A percentile compares a stretch with the other conserved stretches of the same genome.
Conservation (phyloP, 2,888 invertebrate genomes). For the Craniophora ligustri region DNA sequence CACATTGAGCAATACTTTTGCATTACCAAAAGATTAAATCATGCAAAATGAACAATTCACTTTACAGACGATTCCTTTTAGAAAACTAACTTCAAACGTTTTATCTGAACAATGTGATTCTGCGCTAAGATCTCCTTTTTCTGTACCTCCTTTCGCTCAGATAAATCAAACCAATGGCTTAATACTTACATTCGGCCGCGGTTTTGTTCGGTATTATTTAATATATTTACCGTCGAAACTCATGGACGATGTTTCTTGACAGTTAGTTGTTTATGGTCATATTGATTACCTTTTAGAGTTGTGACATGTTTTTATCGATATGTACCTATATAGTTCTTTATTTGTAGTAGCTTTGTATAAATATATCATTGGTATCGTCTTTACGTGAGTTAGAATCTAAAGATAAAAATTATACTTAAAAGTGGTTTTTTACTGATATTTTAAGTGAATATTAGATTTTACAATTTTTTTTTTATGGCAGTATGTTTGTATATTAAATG, state of each 20-base stretch:
- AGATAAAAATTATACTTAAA: too few species aligned
- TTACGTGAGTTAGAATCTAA: too few species aligned
- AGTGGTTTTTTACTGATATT: too few species aligned
- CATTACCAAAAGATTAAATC: background rate
- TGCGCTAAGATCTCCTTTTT: background rate
- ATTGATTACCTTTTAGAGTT: background rate
- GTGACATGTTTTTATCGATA: background rate
- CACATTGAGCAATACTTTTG: background rate
- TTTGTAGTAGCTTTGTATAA: too few species aligned
- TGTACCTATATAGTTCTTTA: too few species aligned
- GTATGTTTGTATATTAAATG: too few species aligned
- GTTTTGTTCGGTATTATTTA: slow-evolving; percentile 12
- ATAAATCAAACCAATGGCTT: slow-evolving; percentile 17
- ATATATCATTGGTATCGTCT: too few species aligned
- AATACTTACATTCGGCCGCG: background rate
- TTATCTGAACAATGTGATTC: slow-evolving; percentile 12
- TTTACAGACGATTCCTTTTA: slow-evolving; percentile 14
- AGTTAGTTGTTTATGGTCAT: slow-evolving; percentile 6
- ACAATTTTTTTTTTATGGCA: too few species aligned
- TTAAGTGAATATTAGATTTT: too few species aligned
- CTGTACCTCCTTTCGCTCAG: background rate
- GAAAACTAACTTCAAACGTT: slow-evolving; percentile 15
- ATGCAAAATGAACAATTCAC: slow-evolving; percentile 12
- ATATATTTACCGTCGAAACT: slow-evolving; percentile 5
- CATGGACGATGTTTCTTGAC: slow-evolving; percentile 1